Base-by-base conservation (phyloP, 2,113 vertebrate species). In the Catharus bicknelli region DNA sequence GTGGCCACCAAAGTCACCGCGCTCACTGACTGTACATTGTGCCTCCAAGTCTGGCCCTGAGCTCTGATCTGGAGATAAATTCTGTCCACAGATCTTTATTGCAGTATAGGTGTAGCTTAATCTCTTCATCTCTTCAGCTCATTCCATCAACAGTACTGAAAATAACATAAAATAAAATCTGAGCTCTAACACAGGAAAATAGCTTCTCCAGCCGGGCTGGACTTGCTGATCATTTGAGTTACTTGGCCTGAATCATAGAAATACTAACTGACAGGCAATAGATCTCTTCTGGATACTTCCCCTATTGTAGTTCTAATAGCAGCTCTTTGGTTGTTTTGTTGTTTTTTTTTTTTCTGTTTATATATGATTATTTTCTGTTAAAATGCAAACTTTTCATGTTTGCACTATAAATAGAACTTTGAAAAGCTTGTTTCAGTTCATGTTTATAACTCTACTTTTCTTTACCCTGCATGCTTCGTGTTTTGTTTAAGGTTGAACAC, bases 71-170 rank as follows among this genome's bases (percentile, higher is more conserved):
- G 20, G 17, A 89, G 80, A 75, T 90, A 59, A 92, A 94, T 83
- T 94, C 68, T 91, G 34, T 85, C 32, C 88, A 69, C 67, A 59
- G 83, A 64, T 73, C 30, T 86, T 69, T 48, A 67, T n/a, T 51
- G 16, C 48, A 26, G 58, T 48, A 29, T 83, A 72, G 77, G 36
- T 53, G 26, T 95, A 93, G 93, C 22, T 30, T 92, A 85, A 96
- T 95, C 83, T 95, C 45, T 79, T 96, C 77, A 90, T 92, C 77
- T 95, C 45, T 72, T 96, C 77, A 90, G 91, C 74, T 95, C 53
- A 30, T 92, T 92, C 72, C 73, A 67, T 78, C 90, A 86, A 72
- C 87, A 82, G 36, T 0, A 1, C n/a, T 59, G 92, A 81, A 95
- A 94, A 93, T 40, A 90, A 29, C 54, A 58, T 90, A 75, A 96